A percentile compares a stretch with the other conserved stretches of the same genome.
These are phyloP conservation scores for Neuroscelio doddi DNA, from an alignment of 2,888 invertebrate genomes.

Conservation along the genomic window DNA sequence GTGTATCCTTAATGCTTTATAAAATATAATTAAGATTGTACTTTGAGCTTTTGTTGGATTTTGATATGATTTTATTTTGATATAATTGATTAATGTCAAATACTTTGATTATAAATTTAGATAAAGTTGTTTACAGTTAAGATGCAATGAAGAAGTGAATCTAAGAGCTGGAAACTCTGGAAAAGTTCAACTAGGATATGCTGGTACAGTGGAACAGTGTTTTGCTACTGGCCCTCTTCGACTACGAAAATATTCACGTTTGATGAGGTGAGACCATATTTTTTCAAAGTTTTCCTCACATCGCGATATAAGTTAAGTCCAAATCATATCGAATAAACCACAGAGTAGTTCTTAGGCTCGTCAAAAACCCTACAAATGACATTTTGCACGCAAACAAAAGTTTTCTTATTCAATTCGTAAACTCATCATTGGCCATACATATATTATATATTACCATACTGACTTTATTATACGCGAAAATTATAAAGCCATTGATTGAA, in stretches of 20 bases:
- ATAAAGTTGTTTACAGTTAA: conserved; percentile 76
- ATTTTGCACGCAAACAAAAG: background rate
- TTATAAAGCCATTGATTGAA: too few relatives aligned
- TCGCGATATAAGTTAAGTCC: background rate
- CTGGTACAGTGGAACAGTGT: conserved; percentile 86
- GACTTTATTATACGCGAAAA: too few relatives aligned
- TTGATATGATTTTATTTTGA: too few relatives aligned
- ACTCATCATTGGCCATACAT: too few relatives aligned
- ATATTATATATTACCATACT: too few relatives aligned
- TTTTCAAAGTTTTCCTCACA: background rate
- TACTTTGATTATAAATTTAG: too few relatives aligned
- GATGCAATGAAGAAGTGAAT: conserved; percentile 80
- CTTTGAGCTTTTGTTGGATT: too few relatives aligned
- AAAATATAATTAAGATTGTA: too few relatives aligned
- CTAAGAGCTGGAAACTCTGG: conserved; percentile 74
- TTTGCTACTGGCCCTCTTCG: conserved; percentile 83
- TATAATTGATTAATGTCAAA: too few relatives aligned
- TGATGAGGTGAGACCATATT: conserved; percentile 75
- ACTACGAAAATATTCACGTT: conserved; percentile 76
- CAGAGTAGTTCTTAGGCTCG: background rate
- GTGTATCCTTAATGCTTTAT: too few relatives aligned
- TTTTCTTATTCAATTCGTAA: too few relatives aligned
- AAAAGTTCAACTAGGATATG: conserved; percentile 80
- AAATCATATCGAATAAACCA: background rate
- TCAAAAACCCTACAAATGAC: background rate